phyloP scores from a whole-genome alignment of 2,113 vertebrate species.

The Oenanthe oenanthe region DNA sequence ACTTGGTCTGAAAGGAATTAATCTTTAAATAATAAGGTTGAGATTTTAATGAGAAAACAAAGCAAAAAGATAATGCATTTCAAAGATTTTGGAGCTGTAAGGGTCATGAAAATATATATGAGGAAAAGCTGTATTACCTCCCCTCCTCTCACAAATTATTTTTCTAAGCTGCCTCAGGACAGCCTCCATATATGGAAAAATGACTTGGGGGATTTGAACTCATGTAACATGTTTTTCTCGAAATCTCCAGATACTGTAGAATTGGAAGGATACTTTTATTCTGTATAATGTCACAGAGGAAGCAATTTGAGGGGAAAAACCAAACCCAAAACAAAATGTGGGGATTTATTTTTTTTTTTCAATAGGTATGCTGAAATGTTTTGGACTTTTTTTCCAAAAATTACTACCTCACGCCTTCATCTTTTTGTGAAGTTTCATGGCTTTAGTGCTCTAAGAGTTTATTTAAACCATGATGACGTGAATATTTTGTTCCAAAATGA shows the following conservation, averaged over 20 bases:
- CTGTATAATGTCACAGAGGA: neutral
- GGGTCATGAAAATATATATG: neutral
- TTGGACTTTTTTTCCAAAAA: neutral
- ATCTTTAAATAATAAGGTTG: neutral
- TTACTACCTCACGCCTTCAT: neutral
- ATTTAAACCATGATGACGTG: neutral
- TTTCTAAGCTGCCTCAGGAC: neutral
- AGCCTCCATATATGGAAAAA: neutral
- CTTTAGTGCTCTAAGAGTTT: neutral
- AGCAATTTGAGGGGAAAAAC: neutral
- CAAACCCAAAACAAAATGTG: neutral
- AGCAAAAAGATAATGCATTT: neutral
- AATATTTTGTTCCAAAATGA: neutral
- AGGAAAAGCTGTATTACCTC: neutral
- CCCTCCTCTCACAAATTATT: neutral
- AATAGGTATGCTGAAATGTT: neutral
- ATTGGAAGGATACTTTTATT: neutral
- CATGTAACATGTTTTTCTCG: neutral
- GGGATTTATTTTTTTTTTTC: neutral
- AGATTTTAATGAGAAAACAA: neutral
- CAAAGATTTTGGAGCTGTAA: neutral
- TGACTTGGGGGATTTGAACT: neutral
- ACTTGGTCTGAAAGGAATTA: neutral
- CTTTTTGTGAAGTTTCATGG: neutral
- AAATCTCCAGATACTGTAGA: neutral